Percentiles rank a stretch among this genome's conserved stretches.
Evolutionary conservation across 2,797 vertebrate genomes (phyloP).

Genomic region (Ispidina picta): DNA sequence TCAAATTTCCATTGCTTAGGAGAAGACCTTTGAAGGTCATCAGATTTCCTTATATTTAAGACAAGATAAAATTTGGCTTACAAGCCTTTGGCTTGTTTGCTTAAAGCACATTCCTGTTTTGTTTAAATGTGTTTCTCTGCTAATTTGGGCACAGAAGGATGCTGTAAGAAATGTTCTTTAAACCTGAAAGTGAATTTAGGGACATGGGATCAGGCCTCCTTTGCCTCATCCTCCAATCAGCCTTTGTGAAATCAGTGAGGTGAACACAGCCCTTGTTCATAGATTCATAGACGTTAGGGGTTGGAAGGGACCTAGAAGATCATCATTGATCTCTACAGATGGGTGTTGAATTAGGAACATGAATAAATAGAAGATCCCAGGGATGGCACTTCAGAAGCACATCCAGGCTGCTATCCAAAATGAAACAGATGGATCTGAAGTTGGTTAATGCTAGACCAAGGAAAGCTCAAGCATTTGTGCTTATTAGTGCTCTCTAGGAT

Average conservation of each 20-base stretch:
- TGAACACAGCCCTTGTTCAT: neutral
- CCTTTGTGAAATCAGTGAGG: neutral
- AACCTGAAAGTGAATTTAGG: neutral
- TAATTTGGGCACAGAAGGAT: neutral
- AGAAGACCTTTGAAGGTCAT: neutral
- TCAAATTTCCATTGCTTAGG: constrained; percentile 8
- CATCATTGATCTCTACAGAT: neutral
- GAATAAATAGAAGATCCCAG: constrained; percentile 16
- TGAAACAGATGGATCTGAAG: constrained; percentile 48
- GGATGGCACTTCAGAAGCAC: neutral
- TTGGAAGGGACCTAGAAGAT: too few relatives aligned
- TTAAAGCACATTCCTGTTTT: neutral
- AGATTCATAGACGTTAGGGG: too few relatives aligned
- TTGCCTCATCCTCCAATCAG: neutral
- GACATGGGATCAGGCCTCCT: neutral
- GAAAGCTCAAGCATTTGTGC: constrained; percentile 16
- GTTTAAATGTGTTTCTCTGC: neutral
- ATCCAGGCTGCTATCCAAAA: constrained; percentile 39
- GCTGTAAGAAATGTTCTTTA: neutral
- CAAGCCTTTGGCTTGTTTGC: neutral
- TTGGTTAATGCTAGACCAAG: constrained; percentile 45
- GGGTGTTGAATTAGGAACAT: neutral
- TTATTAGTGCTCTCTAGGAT: constrained; percentile 6
- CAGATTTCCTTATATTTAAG: neutral
- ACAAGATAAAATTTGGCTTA: neutral